Evolutionary conservation across 2,113 vertebrate genomes (phyloP).

Genomic region (Labeo catla): DNA sequence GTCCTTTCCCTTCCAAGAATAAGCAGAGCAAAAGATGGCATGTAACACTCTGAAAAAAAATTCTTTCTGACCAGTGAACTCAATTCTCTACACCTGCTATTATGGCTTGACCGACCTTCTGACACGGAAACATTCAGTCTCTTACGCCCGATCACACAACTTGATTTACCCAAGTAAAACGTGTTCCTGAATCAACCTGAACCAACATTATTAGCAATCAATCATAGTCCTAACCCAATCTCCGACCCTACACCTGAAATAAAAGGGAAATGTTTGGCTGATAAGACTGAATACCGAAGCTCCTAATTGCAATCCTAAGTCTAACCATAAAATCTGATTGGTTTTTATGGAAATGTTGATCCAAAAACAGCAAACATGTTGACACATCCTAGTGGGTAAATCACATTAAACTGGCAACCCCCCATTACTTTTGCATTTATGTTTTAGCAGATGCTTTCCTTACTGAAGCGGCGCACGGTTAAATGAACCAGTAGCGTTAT

Average conservation of each 20-base stretch:
- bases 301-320: too few species aligned
- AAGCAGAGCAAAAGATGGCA: background rate
- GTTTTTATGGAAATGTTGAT: background rate
- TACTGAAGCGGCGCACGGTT: background rate
- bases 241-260: background rate
- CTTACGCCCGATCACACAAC: background rate
- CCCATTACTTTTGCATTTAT: background rate
- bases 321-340: background rate
- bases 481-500: background rate
- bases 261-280: background rate
- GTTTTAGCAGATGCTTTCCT: background rate
- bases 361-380: background rate
- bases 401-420: conserved; percentile 7
- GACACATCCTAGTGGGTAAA: background rate
- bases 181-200: background rate
- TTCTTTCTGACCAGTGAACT: background rate
- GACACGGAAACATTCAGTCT: conserved; percentile 1
- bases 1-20: background rate
- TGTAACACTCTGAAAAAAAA: background rate
- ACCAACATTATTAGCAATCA: background rate
- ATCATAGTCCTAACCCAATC: background rate
- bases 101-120: background rate
- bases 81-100: background rate
- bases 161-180: background rate
- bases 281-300: background rate